These are phyloP conservation scores for zebrafish (Danio rerio) DNA, from an alignment of 2,113 vertebrate species.

Conservation along the genomic window DNA sequence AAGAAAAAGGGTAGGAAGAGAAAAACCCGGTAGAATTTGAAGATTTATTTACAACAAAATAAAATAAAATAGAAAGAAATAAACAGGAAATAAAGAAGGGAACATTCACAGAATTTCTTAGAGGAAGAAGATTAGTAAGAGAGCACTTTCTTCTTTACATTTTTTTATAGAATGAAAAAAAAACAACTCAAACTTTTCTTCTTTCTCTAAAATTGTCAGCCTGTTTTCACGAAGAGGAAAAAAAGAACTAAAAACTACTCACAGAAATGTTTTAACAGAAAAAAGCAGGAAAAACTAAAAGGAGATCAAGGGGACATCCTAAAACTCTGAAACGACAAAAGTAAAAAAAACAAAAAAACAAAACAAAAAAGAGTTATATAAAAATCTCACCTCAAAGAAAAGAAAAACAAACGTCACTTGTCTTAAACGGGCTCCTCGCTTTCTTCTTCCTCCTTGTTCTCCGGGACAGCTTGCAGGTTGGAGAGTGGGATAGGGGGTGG, in stretches of 20 bases:
- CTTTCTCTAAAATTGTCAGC: not conserved
- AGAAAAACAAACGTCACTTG: not conserved
- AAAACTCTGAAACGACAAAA: conserved; percentile 53
- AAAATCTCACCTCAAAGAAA: conserved; percentile 28
- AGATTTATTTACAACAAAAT: conserved; percentile 21
- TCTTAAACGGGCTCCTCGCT: conserved; percentile 71
- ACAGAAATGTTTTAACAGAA: not conserved
- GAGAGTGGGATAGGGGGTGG: conserved; percentile 60
- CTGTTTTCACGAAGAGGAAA: not conserved
- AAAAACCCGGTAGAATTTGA: not conserved
- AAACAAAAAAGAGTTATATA: conserved; percentile 44
- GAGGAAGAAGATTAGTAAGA: not conserved
- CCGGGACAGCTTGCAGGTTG: conserved; percentile 52
- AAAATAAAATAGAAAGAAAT: not conserved
- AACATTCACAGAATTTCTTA: not conserved
- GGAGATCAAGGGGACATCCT: conserved; percentile 10
- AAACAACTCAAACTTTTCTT: not conserved
- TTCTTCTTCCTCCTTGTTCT: conserved; percentile 59
- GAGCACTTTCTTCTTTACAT: no score
- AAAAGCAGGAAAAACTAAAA: not conserved
- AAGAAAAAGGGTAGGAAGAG: not conserved
- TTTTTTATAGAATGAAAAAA: no score
- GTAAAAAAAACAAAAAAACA: conserved; percentile 54
- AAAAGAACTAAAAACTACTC: not conserved
- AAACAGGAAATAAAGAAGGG: not conserved